A percentile compares a stretch with the other conserved stretches of the same genome.
phyloP scores from a whole-genome alignment of 2,113 vertebrate species.

The Hippolais icterina region DNA sequence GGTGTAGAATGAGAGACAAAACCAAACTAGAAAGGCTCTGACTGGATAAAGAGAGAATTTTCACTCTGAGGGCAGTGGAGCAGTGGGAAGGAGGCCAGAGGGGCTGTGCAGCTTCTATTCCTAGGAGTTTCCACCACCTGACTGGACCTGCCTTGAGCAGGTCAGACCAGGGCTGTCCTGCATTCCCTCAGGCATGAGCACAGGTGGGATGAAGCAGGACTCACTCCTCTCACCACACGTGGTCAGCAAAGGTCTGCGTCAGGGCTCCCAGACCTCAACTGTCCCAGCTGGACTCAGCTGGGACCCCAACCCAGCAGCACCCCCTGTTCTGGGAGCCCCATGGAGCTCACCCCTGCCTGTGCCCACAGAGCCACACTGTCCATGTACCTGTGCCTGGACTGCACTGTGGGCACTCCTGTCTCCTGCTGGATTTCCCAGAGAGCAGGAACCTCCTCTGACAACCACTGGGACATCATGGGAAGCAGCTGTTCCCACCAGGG shows the following conservation, averaged over 20 bases:
- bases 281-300: not conserved
- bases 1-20: not conserved
- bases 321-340: not conserved
- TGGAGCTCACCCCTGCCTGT: not conserved
- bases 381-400: not conserved
- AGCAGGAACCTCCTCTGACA: not conserved
- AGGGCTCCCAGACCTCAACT: not conserved
- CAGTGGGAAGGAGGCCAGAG: not conserved
- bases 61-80: not conserved
- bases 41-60: not conserved
- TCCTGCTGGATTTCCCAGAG: not conserved
- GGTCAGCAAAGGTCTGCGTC: rapidly evolving
- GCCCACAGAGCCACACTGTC: rapidly evolving
- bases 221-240: rapidly evolving
- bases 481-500: not conserved
- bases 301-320: not conserved
- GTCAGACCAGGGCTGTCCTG: not conserved
- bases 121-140: not conserved
- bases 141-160: not conserved
- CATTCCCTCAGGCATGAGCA: rapidly evolving
- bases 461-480: rapidly evolving
- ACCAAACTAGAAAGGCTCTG: not conserved
- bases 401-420: rapidly evolving
- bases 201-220: not conserved
- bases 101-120: not conserved